Percentiles rank a stretch among this genome's conserved stretches.
These are phyloP conservation scores for Nomada lathburiana DNA, from an alignment of 2,888 invertebrate species.

Conservation along the genomic window DNA sequence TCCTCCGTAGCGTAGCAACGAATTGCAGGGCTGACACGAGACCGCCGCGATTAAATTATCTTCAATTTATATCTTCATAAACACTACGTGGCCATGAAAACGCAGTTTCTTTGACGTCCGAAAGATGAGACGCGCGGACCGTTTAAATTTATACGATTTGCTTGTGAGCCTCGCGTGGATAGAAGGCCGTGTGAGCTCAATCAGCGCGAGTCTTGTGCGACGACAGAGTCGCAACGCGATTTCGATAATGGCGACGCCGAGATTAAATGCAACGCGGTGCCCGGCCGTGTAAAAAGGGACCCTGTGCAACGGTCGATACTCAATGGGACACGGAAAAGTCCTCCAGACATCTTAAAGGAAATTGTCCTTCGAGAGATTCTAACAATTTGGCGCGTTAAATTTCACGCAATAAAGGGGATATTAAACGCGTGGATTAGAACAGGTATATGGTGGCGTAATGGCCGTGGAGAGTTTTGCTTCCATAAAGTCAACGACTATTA, in stretches of 20 bases:
- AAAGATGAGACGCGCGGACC: slow-evolving; percentile 55
- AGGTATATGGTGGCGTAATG: background rate
- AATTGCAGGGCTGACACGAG: background rate
- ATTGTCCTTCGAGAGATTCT: background rate
- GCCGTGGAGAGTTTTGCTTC: background rate
- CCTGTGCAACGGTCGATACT: slow-evolving; percentile 28
- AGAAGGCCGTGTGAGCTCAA: background rate
- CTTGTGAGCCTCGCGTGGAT: slow-evolving; percentile 5
- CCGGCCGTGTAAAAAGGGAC: slow-evolving; percentile 17
- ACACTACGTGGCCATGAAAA: background rate
- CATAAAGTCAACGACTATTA: background rate
- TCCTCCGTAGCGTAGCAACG: background rate
- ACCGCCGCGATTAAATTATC: slow-evolving; percentile 48
- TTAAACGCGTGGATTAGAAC: background rate
- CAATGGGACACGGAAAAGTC: background rate
- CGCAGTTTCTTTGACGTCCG: slow-evolving; percentile 30
- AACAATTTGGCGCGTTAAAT: background rate
- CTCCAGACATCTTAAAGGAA: background rate
- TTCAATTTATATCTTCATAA: slow-evolving; percentile 40
- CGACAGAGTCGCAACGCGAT: slow-evolving; percentile 61
- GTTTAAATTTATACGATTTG: slow-evolving; percentile 74
- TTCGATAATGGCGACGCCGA: slow-evolving; percentile 63
- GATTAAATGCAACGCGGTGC: slow-evolving; percentile 64
- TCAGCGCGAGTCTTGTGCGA: slow-evolving; percentile 10
- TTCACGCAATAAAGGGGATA: background rate